A percentile compares a stretch with the other conserved stretches of the same genome.
These are phyloP conservation scores for Microchirus variegatus DNA, from an alignment of 2,797 vertebrate genomes.

Conservation along the genomic window DNA sequence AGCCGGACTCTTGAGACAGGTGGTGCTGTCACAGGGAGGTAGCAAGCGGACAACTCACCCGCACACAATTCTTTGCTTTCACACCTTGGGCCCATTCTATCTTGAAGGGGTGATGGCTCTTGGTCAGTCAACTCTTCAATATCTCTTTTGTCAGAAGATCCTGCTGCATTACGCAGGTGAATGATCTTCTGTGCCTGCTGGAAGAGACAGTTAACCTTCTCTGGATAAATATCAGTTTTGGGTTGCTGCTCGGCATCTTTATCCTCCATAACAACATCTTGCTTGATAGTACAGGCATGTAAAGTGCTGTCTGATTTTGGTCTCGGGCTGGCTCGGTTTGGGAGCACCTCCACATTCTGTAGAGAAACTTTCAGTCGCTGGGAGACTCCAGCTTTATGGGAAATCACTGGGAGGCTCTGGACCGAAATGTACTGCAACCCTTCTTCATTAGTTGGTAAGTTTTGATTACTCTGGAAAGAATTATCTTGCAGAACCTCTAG, in stretches of 20 bases:
- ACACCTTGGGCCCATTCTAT: constrained; percentile 12
- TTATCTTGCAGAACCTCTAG: constrained; percentile 90
- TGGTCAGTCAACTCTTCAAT: background rate
- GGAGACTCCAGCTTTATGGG: constrained; percentile 64
- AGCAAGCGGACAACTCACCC: constrained; percentile 34
- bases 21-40: constrained; percentile 64
- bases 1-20: constrained; percentile 78
- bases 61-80: constrained; percentile 54
- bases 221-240: constrained; percentile 44
- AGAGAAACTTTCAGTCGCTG: constrained; percentile 81
- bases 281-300: constrained; percentile 21
- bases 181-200: constrained; percentile 81
- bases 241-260: constrained; percentile 42
- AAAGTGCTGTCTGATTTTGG: constrained; percentile 22
- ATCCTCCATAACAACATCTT: constrained; percentile 29
- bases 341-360: constrained; percentile 81
- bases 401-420: constrained; percentile 34
- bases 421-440: constrained; percentile 10
- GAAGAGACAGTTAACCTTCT: constrained; percentile 59
- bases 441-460: constrained; percentile 23
- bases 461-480: constrained; percentile 75
- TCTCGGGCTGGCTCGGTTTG: constrained; percentile 72
- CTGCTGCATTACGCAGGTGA: constrained; percentile 76
- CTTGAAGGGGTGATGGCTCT: constrained; percentile 15
- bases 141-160: constrained; percentile 36